Base-by-base conservation (phyloP, 1,140 invertebrate species). In the Parapsyche elsis region DNA sequence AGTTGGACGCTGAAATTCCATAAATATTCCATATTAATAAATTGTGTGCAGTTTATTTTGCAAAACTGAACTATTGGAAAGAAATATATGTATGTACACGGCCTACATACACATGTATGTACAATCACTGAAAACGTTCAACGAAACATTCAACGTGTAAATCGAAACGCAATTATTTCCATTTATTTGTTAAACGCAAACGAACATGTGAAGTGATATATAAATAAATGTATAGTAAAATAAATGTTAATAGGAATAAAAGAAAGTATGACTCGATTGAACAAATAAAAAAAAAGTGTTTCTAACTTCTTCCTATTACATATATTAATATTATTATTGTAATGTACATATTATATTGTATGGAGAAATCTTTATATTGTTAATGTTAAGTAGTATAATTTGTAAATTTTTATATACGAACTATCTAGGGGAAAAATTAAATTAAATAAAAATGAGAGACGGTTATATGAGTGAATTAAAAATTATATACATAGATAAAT, bases 381-480 rank as follows among this genome's bases (percentile, higher is more conserved):
- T 77, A 57, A 24, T 46, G 64, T 45, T 73, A 80, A 80, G 71
- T 74, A 79, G 71, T 46, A 1, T 80, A 80, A 80, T 71, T 75
- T 80, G 79, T 76, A 80, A 80, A 80, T 80, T 80, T 80, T 80
- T 80, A 80, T 74, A 80, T 79, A 79, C 23, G 64, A 67, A 23
- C 24, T 67, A 67, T 38, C 30, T 38, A 38, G 30, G n/a, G n/a
- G 30, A 23, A 21, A 21, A 59, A n/a, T 7, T 67, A 67, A 24
- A 24, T 16, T n/a, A 75, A n/a, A 19, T 46, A 57, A 16, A 71
- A 75, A 57, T 24, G 45, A 57, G 49, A 53, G 73, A 57, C 46
- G 23, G 73, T 24, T 75, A 75, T 75, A 57, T 49, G 73, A 75
- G 49, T 75, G 30, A 38, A 38, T 38, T 38, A 38, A 38, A 38